These are phyloP conservation scores for Noctua janthe DNA, from an alignment of 2,888 invertebrate species.

Conservation along the genomic window DNA sequence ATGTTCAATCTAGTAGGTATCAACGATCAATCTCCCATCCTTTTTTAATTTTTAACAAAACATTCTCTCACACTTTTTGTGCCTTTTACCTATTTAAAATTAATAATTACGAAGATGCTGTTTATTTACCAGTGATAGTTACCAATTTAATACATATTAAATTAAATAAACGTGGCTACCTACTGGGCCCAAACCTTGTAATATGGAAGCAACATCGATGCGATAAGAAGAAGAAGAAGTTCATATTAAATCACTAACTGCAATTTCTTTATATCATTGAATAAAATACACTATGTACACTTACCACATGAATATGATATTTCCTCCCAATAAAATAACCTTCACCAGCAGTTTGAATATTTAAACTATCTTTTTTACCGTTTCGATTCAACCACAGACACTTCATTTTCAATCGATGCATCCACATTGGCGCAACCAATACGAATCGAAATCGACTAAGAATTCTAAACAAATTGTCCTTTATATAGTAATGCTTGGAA, in stretches of 20 bases:
- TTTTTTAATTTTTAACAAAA: background rate
- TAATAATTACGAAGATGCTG: background rate
- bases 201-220: too few relatives aligned
- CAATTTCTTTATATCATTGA: background rate
- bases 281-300: constrained; percentile 3
- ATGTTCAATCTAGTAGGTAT: background rate
- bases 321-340: constrained; percentile 20
- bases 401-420: constrained; percentile 44
- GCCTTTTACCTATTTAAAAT: background rate
- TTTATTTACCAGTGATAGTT: background rate
- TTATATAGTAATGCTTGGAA: constrained; percentile 76
- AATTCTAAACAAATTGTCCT: constrained; percentile 65
- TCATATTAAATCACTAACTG: background rate
- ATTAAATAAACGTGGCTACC: too few relatives aligned
- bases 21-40: background rate
- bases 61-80: background rate
- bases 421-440: constrained; percentile 13
- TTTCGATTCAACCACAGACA: constrained; percentile 32
- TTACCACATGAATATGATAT: constrained; percentile 46
- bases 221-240: too few relatives aligned
- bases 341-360: constrained; percentile 47
- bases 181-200: too few relatives aligned
- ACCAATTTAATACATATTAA: background rate
- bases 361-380: constrained; percentile 20
- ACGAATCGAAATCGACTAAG: constrained; percentile 66